phyloP scores from a whole-genome alignment of 2,113 vertebrate species.

The Sylvilagus bachmani region DNA sequence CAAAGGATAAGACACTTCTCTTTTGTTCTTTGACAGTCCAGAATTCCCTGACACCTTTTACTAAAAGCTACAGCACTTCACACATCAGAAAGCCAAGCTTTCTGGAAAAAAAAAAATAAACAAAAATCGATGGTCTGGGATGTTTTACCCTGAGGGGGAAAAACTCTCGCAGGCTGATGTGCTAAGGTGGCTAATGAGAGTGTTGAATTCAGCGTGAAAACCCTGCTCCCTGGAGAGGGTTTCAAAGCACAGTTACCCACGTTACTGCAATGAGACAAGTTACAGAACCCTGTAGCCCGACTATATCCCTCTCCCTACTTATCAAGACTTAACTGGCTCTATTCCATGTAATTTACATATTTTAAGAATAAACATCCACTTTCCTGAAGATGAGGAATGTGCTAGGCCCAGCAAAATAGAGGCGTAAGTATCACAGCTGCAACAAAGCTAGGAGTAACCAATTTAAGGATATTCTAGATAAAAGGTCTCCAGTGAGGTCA shows the following conservation, averaged over 20 bases:
- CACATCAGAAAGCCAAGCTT: background rate
- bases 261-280: background rate
- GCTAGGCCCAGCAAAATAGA: background rate
- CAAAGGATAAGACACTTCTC: background rate
- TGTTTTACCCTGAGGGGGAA: conserved; percentile 7
- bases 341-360: background rate
- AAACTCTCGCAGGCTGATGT: background rate
- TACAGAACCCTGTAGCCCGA: background rate
- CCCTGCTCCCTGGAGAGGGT: background rate
- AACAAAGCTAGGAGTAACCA: background rate
- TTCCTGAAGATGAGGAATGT: background rate
- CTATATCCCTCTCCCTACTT: background rate
- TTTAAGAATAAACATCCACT: conserved; percentile 15
- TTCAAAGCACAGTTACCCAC: background rate
- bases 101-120: background rate
- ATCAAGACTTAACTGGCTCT: background rate
- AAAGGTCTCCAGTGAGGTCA: background rate
- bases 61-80: background rate
- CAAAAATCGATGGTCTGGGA: background rate
- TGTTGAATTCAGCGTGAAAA: background rate
- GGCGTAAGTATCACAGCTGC: background rate
- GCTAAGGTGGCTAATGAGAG: background rate
- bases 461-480: background rate
- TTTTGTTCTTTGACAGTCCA: background rate
- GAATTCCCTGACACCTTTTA: background rate